A percentile compares a stretch with the other conserved stretches of the same genome.
Conservation (phyloP, 2,888 invertebrate species). For the Muscina levida region DNA sequence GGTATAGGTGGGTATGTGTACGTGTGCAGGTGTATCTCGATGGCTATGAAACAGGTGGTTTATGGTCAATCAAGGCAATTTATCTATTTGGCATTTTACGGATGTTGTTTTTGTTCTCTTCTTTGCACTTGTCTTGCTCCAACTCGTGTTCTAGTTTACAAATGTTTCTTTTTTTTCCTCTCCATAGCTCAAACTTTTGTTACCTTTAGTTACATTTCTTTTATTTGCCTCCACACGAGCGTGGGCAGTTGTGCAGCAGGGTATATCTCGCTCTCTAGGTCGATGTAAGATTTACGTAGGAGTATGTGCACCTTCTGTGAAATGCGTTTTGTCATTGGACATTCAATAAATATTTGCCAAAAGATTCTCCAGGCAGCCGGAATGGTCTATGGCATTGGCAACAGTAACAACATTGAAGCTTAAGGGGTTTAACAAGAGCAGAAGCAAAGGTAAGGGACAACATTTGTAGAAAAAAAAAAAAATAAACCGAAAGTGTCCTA, state of each 20-base stretch:
- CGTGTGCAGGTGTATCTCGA: slow-evolving; percentile 7
- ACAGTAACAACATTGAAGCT: not conserved
- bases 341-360: slow-evolving; percentile 65
- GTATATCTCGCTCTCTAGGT: too few species aligned
- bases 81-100: slow-evolving; percentile 64
- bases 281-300: too few species aligned
- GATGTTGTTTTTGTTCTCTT: slow-evolving; percentile 24
- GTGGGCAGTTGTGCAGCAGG: too few species aligned
- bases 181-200: slow-evolving; percentile 24
- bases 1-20: not conserved
- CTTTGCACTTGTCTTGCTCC: not conserved
- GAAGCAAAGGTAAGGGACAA: not conserved
- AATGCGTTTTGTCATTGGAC: slow-evolving; percentile 62
- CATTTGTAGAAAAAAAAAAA: not conserved
- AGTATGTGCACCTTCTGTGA: slow-evolving; percentile 38
- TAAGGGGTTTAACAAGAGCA: not conserved
- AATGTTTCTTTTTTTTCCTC: slow-evolving; percentile 17
- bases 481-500: slow-evolving; percentile 57
- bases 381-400: not conserved
- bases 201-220: not conserved
- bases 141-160: too few species aligned
- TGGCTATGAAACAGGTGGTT: slow-evolving; percentile 61
- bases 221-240: too few species aligned
- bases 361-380: slow-evolving; percentile 25
- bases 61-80: slow-evolving; percentile 66